Evolutionary conservation across 2,113 vertebrate genomes (phyloP).

Genomic region (Triplophysa siluroides): DNA sequence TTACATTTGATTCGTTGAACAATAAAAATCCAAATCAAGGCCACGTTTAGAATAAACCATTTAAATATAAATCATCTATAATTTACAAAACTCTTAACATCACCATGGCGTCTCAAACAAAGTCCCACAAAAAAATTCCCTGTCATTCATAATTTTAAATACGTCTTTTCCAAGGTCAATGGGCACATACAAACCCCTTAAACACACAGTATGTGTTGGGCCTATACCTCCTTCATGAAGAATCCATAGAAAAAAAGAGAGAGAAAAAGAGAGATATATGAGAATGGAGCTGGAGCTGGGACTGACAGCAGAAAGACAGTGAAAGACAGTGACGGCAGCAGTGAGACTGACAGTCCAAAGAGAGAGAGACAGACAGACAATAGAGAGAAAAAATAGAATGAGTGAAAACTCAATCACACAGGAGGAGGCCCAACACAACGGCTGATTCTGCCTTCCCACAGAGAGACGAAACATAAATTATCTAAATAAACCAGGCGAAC

Average conservation of each 20-base stretch:
- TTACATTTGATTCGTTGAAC: no score
- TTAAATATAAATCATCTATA: no score
- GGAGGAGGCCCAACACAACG: constrained; percentile 59
- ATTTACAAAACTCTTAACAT: no score
- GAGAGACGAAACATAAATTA: constrained; percentile 58
- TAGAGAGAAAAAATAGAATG: constrained; percentile 45
- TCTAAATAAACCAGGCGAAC: constrained; percentile 41
- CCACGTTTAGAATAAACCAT: no score
- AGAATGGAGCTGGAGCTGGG: neutral
- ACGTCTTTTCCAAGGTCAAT: no score
- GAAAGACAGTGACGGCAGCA: constrained; percentile 8
- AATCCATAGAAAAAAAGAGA: neutral
- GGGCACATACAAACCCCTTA: no score
- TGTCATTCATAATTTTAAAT: no score
- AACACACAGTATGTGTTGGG: no score
- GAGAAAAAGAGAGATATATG: neutral
- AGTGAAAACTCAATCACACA: constrained; percentile 64
- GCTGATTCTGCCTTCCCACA: constrained; percentile 64
- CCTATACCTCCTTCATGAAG: neutral
- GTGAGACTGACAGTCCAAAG: constrained; percentile 54
- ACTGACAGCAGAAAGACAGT: constrained; percentile 51
- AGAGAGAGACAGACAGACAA: constrained; percentile 60
- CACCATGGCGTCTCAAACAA: no score
- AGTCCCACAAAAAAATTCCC: no score
- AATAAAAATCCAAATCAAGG: no score